phyloP scores from a whole-genome alignment of 2,797 vertebrate genomes.

The Sebastes umbrosus region DNA sequence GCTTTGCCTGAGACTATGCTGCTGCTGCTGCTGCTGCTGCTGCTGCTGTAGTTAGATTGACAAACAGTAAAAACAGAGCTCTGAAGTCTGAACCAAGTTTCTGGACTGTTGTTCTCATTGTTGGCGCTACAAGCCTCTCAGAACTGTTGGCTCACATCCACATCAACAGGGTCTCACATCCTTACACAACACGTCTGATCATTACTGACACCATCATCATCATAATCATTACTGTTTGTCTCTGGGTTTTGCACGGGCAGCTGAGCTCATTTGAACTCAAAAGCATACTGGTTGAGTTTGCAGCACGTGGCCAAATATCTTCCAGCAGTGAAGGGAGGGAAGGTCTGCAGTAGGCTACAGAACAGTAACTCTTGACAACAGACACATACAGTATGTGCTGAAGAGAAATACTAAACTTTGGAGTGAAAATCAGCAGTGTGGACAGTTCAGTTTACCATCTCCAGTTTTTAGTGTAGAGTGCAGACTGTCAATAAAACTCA shows the following conservation, averaged over 20 bases:
- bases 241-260: background rate
- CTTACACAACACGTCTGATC: background rate
- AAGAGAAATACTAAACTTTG: background rate
- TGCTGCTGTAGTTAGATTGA: background rate
- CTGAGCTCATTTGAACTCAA: background rate
- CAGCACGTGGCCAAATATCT: background rate
- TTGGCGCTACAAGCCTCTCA: background rate
- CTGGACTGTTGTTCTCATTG: background rate
- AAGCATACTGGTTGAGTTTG: background rate
- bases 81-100: background rate
- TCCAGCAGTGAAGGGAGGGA: background rate
- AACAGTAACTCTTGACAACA: background rate
- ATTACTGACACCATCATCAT: background rate
- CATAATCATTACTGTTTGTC: background rate
- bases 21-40: background rate
- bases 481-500: constrained; percentile 5
- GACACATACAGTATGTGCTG: background rate
- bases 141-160: background rate
- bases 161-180: background rate
- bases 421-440: background rate
- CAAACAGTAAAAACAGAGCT: background rate
- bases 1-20: background rate
- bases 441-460: background rate
- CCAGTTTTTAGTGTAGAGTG: too few relatives aligned
- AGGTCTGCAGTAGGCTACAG: background rate